Evolutionary conservation across 2,797 vertebrate species (phyloP), one percentile per base, ranked within the genome.

Genomic region (Rhinatrema bivittatum): DNA sequence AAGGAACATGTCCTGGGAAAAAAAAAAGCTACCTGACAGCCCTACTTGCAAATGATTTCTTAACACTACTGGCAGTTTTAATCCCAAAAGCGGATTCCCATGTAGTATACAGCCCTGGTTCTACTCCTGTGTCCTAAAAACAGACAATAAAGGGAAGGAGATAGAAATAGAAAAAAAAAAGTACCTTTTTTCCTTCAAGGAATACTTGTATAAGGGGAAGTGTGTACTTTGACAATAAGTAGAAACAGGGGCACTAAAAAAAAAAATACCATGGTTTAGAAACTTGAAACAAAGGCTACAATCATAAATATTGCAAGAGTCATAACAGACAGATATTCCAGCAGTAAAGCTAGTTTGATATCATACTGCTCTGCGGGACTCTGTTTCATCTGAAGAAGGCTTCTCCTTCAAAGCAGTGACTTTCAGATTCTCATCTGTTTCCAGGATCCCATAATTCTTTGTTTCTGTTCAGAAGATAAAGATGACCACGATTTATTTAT

Each of bases 171-270:
- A 20, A 12, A 22, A 38, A n/a, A 36, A 1, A 7, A 8, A n/a
- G 32, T 58, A 88, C 87, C 81, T 77, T 77, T 39, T 87, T 89
- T 39, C 86, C 84, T 27, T 76, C 23, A 1, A 90, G 76, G 56
- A 90, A 90, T 2, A 12, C 17, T 5, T 79, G 74, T 61, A 90
- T 9, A 22, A 82, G 72, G 28, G 63, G 74, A 28, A 89, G 58
- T 6, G 65, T 78, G 20, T 42, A 63, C 63, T 72, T 79, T 14
- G 85, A 83, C 9, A 87, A 55, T 55, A 74, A 22, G 15, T 90
- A 90, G 58, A 86, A 89, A 58, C 87, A 90, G 3, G 87, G 87
- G 42, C 87, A 89, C 87, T 90, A 63, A 8, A 63, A 76, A 9
- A 44, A 20, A 53, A 8, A 55, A n/a, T 27, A 35, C 17, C 12